Conservation (phyloP, 2,888 invertebrate genomes). For the Caenorhabditis sp. region DNA sequence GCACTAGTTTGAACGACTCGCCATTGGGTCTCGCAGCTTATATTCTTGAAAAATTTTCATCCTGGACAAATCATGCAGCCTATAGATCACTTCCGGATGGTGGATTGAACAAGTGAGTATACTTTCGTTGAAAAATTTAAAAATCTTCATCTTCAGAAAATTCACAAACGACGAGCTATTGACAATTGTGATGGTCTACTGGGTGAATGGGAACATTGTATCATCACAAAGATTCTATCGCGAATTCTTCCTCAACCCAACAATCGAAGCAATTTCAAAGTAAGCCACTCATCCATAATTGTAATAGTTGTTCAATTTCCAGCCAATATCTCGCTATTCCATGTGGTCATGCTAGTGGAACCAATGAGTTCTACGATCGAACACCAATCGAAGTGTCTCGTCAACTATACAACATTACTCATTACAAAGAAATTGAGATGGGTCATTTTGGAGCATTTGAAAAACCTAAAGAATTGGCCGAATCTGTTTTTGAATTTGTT, state of each 20-base stretch:
- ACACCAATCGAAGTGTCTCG: conserved; percentile 76
- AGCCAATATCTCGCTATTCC: conserved; percentile 76
- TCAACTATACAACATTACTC: conserved; percentile 79
- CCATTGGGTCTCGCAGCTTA: conserved; percentile 88
- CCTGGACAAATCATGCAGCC: conserved; percentile 77
- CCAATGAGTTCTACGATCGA: conserved; percentile 77
- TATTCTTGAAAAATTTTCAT: conserved; percentile 86
- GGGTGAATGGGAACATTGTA: conserved; percentile 79
- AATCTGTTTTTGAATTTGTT: conserved; percentile 77
- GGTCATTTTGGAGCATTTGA: conserved; percentile 89
- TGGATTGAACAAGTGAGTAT: conserved; percentile 74
- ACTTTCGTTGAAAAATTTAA: background rate
- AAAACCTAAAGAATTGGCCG: conserved; percentile 79
- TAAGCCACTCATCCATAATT: conserved; percentile 10
- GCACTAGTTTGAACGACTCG: conserved; percentile 79
- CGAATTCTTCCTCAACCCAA: conserved; percentile 73
- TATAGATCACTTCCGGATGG: conserved; percentile 77
- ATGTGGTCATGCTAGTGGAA: conserved; percentile 80
- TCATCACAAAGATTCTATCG: conserved; percentile 81
- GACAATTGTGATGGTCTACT: conserved; percentile 85
- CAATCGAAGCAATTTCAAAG: conserved; percentile 38
- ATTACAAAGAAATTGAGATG: conserved; percentile 76
- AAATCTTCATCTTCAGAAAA: too few relatives aligned
- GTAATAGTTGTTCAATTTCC: conserved; percentile 11
- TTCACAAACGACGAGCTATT: conserved; percentile 80